Evolutionary conservation across 2,888 invertebrate genomes (phyloP).

Genomic region (Abscondita cerata): DNA sequence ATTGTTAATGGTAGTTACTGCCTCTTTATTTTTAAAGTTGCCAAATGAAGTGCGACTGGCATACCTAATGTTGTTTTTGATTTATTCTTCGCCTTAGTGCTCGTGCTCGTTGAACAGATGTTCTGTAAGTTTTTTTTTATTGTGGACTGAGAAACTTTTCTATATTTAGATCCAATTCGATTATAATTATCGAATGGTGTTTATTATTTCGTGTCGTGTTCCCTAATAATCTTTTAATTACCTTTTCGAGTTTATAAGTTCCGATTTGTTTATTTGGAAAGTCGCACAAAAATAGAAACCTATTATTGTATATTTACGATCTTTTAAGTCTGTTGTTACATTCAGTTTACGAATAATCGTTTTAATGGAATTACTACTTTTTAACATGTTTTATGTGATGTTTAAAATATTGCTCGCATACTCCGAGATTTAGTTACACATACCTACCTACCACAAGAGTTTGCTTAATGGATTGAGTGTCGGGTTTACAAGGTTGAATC

Average conservation of each 20-base stretch:
- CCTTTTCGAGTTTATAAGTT: slow-evolving; percentile 2
- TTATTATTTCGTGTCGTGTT: slow-evolving; percentile 11
- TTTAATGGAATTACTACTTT: slow-evolving; percentile 4
- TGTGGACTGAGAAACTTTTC: slow-evolving; percentile 9
- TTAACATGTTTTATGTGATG: neutral
- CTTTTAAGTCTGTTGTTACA: slow-evolving; percentile 17
- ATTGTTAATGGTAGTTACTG: slow-evolving; percentile 11
- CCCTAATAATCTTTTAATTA: slow-evolving; percentile 1
- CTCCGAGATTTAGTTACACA: too few species aligned
- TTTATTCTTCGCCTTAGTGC: slow-evolving; percentile 25
- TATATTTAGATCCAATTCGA: slow-evolving; percentile 9
- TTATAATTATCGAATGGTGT: neutral
- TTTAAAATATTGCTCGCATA: too few species aligned
- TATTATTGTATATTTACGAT: slow-evolving; percentile 18
- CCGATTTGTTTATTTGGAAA: slow-evolving; percentile 10
- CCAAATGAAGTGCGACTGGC: slow-evolving; percentile 28
- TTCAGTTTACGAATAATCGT: slow-evolving; percentile 5
- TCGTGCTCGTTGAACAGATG: slow-evolving; percentile 17
- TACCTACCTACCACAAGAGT: neutral
- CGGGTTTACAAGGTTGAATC: slow-evolving; percentile 2
- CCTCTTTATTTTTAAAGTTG: slow-evolving; percentile 16
- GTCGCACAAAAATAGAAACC: slow-evolving; percentile 15
- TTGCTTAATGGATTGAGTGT: neutral
- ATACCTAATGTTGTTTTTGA: slow-evolving; percentile 31
- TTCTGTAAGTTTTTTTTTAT: slow-evolving; percentile 5